Evolutionary conservation across 2,113 vertebrate genomes (phyloP).

Genomic region (Cricetomys ansorgei): DNA sequence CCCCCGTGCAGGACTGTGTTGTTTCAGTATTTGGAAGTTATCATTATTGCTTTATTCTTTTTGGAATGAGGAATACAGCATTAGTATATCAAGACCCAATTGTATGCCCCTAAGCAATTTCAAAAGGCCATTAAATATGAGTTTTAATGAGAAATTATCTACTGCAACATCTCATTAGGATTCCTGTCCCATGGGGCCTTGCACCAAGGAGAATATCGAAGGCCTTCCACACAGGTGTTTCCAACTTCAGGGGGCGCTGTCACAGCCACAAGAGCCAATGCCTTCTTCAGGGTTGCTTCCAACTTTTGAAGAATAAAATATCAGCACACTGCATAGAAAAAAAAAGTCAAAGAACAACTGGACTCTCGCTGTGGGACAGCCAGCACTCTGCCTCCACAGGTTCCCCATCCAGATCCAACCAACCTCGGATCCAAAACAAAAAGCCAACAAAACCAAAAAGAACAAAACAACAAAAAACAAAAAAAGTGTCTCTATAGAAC

Average conservation of each 20-base stretch:
- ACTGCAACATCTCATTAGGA: not conserved
- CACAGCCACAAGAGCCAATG: not conserved
- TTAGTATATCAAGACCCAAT: conserved; percentile 5
- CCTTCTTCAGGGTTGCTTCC: not conserved
- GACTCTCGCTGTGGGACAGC: not conserved
- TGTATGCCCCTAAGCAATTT: conserved; percentile 16
- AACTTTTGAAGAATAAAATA: conserved; percentile 35
- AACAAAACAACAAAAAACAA: not conserved
- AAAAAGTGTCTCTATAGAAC: not conserved
- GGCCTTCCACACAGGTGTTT: not conserved
- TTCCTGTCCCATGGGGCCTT: not conserved
- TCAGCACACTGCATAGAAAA: conserved; percentile 18
- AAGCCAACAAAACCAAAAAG: not conserved
- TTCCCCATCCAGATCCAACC: not conserved
- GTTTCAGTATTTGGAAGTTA: not conserved
- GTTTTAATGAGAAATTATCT: conserved; percentile 36
- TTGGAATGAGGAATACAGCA: not conserved
- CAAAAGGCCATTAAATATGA: not conserved
- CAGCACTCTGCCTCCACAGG: not conserved
- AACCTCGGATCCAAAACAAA: not conserved
- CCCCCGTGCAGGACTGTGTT: not conserved
- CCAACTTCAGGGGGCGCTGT: not conserved
- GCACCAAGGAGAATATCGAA: not conserved
- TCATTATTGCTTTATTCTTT: conserved; percentile 27
- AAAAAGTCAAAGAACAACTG: not conserved